Conservation (phyloP, 2,888 invertebrate species). For the Dolichomitus sp. region DNA sequence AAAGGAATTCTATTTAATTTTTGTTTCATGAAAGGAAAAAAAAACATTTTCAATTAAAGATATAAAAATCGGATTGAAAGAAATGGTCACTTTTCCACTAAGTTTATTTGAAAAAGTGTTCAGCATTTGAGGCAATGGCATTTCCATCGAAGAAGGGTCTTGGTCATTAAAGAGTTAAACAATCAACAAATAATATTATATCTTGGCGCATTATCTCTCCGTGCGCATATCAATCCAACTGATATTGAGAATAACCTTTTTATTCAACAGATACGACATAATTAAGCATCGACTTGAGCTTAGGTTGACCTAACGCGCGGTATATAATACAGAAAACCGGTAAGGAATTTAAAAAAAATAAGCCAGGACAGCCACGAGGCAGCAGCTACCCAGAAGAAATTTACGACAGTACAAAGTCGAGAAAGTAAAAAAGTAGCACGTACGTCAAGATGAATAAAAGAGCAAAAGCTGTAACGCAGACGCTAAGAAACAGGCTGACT, state of each 20-base stretch:
- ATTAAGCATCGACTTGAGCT: background rate
- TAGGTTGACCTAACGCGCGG: background rate
- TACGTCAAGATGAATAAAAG: background rate
- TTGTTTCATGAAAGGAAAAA: no score
- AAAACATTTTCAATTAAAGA: no score
- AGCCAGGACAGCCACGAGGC: background rate
- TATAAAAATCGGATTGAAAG: no score
- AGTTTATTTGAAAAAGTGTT: no score
- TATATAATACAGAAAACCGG: background rate
- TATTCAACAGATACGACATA: background rate
- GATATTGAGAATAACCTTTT: background rate
- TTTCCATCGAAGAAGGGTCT: no score
- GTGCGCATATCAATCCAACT: background rate
- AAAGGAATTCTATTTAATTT: no score
- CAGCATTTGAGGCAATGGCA: no score
- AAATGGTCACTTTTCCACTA: no score
- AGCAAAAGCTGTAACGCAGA: background rate
- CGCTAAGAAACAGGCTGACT: background rate
- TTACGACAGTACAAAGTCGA: background rate
- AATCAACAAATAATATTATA: background rate
- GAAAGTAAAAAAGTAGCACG: conserved; percentile 2
- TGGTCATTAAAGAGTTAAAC: background rate
- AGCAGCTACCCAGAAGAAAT: background rate
- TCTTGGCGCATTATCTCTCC: background rate
- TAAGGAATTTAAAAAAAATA: background rate